Percentiles rank a stretch among this genome's conserved stretches.
Evolutionary conservation across 2,888 invertebrate species (phyloP).

Genomic region (Drosophila sordidula): DNA sequence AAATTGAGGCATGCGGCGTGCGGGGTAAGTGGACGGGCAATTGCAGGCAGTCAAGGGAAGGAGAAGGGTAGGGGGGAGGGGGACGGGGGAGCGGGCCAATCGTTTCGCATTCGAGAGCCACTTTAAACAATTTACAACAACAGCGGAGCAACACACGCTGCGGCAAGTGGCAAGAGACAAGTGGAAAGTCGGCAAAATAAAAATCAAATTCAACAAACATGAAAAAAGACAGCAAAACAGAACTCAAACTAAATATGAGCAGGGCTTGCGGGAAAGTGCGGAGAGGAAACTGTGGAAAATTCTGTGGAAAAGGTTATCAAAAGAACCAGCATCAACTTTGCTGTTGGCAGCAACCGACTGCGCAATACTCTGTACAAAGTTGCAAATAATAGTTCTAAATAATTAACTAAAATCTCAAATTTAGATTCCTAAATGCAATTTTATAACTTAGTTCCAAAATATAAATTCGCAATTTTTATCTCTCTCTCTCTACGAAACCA

Average conservation of each 20-base stretch:
- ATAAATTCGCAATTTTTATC: too few relatives aligned
- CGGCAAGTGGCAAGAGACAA: constrained; percentile 5
- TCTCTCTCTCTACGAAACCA: not conserved
- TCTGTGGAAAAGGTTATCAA: constrained; percentile 32
- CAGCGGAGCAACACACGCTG: constrained; percentile 25
- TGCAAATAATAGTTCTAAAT: too few relatives aligned
- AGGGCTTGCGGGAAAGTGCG: constrained; percentile 11
- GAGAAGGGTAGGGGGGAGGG: not conserved
- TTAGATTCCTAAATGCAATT: too few relatives aligned
- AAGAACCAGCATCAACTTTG: constrained; percentile 1
- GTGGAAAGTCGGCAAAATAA: constrained; percentile 32
- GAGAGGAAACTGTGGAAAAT: constrained; percentile 11
- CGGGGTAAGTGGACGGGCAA: constrained; percentile 10
- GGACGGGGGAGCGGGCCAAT: constrained; percentile 28
- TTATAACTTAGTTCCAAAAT: too few relatives aligned
- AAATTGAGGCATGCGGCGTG: constrained; percentile 56
- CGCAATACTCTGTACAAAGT: not conserved
- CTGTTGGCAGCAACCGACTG: not conserved
- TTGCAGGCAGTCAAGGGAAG: not conserved
- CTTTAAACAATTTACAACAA: constrained; percentile 68
- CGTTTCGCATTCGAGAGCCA: constrained; percentile 55
- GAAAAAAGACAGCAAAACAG: not conserved
- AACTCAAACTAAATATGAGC: constrained; percentile 20
- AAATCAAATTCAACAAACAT: constrained; percentile 51
- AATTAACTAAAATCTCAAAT: too few relatives aligned